Evolutionary conservation across 2,888 invertebrate species (phyloP).

Genomic region (Congeria kusceri): DNA sequence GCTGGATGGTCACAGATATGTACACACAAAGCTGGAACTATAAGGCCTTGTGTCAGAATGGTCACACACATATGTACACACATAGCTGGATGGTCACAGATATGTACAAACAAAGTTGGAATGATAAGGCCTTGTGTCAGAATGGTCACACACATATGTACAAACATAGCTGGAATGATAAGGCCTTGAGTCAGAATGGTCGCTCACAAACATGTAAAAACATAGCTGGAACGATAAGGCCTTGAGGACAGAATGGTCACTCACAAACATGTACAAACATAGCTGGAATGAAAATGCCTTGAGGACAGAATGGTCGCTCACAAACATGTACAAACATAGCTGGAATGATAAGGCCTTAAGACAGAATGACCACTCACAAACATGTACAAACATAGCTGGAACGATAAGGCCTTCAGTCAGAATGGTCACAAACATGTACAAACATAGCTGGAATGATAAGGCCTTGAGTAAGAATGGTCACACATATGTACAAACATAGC

Average conservation of each 20-base stretch:
- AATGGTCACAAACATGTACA: background rate
- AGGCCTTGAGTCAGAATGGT: constrained; percentile 9
- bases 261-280: constrained; percentile 89
- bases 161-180: constrained; percentile 53
- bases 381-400: too few relatives aligned
- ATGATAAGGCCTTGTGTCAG: too few relatives aligned
- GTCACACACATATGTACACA: constrained; percentile 1
- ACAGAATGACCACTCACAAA: too few relatives aligned
- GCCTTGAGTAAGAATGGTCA: constrained; percentile 76
- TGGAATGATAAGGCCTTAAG: background rate
- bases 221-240: background rate
- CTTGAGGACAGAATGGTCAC: constrained; percentile 58
- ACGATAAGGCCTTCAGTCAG: too few relatives aligned
- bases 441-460: background rate
- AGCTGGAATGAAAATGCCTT: constrained; percentile 45
- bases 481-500: constrained; percentile 87
- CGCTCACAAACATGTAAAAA: background rate
- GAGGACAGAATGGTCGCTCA: constrained; percentile 5
- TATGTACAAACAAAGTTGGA: too few relatives aligned
- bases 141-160: constrained; percentile 89
- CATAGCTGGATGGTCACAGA: too few relatives aligned
- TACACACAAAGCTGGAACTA: too few relatives aligned
- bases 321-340: background rate
- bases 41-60: too few relatives aligned
- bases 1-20: too few relatives aligned